A percentile compares a stretch with the other conserved stretches of the same genome.
phyloP scores from a whole-genome alignment of 1,140 invertebrate species.

The Eriocheir sinensis region DNA sequence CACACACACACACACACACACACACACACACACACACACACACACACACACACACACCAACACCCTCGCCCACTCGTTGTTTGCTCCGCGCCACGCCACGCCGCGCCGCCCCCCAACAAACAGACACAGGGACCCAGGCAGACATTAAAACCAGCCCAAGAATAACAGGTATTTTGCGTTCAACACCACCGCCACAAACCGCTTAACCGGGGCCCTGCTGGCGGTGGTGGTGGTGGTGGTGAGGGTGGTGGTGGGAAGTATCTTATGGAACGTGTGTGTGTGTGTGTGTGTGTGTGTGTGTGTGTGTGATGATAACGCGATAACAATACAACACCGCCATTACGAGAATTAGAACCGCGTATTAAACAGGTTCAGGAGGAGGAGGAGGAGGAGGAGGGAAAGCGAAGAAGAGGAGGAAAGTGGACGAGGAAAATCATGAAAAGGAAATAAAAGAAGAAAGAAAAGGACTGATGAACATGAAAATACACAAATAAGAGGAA shows the following conservation, averaged over 20 bases:
- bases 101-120: neutral
- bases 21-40: neutral
- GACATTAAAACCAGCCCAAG: neutral
- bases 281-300: conserved; percentile 22
- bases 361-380: neutral
- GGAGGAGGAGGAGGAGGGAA: neutral
- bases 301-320: too few relatives aligned
- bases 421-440: neutral
- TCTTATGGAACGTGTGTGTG: neutral
- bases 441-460: neutral
- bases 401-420: neutral
- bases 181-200: neutral
- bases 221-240: neutral
- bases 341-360: too few relatives aligned
- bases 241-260: neutral
- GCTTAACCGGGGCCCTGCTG: neutral
- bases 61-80: neutral
- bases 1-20: neutral
- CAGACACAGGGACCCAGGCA: neutral
- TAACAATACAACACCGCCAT: too few relatives aligned
- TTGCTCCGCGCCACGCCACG: neutral
- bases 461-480: neutral
- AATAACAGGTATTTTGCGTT: conserved; percentile 4
- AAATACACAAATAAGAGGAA: too few relatives aligned
- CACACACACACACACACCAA: neutral